phyloP scores from a whole-genome alignment of 1,140 invertebrate genomes.

The Harpegnathos saltator region DNA sequence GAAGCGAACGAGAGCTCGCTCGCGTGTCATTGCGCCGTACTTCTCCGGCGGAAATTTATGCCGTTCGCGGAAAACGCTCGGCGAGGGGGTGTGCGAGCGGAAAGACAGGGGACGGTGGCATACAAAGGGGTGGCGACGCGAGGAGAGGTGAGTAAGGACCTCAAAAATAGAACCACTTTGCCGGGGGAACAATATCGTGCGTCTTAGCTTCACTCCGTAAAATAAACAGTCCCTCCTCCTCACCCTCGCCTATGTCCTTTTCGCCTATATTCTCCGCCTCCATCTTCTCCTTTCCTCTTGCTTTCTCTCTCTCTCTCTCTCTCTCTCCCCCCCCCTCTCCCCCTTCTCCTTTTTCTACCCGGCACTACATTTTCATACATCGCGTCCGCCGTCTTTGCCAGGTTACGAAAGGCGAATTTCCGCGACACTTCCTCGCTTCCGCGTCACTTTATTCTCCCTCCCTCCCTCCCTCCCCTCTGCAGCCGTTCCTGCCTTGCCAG shows the following conservation, averaged over 20 bases:
- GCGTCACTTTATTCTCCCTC: constrained; percentile 16
- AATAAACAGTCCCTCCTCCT: constrained; percentile 61
- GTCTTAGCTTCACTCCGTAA: constrained; percentile 66
- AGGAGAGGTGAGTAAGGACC: background rate
- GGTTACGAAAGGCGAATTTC: constrained; percentile 47
- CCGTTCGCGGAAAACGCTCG: constrained; percentile 57
- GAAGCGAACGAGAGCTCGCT: constrained; percentile 63
- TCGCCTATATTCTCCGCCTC: background rate
- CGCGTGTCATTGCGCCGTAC: constrained; percentile 72
- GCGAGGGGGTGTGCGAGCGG: background rate
- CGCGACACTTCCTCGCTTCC: constrained; percentile 15
- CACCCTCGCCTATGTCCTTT: background rate
- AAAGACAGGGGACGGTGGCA: background rate
- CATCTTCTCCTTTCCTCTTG: no score
- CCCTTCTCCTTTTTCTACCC: background rate
- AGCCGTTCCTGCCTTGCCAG: background rate
- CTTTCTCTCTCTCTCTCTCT: background rate
- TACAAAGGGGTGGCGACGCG: no score
- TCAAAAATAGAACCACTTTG: constrained; percentile 63
- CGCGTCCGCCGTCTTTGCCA: constrained; percentile 5
- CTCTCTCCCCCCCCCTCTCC: background rate
- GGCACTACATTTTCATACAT: constrained; percentile 59
- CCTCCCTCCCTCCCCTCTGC: no score
- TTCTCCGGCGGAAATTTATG: constrained; percentile 70
- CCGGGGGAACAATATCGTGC: constrained; percentile 66